Conservation (phyloP, 1,140 invertebrate genomes). For the Andrena cerasifolii region DNA sequence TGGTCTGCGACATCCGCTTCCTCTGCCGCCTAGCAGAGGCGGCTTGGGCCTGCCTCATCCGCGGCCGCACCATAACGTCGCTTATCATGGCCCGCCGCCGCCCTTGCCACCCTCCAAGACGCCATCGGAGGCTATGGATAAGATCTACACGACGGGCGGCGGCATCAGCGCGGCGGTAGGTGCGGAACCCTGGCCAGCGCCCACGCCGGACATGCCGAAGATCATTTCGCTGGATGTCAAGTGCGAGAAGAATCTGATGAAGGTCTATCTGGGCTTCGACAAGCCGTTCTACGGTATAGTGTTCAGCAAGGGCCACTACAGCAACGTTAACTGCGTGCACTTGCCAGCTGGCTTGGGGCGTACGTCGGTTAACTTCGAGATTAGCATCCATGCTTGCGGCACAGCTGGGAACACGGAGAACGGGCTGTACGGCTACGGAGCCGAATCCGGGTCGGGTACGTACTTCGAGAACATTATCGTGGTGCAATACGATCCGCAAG, state of each 20-base stretch:
- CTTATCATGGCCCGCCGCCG: slow-evolving; percentile 87
- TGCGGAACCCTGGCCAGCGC: slow-evolving; percentile 90
- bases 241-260: slow-evolving; percentile 97
- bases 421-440: slow-evolving; percentile 91
- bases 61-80: slow-evolving; percentile 82
- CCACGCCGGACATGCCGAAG: slow-evolving; percentile 93
- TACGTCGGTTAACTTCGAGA: slow-evolving; percentile 94
- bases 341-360: slow-evolving; percentile 93
- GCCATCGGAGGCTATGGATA: slow-evolving; percentile 84
- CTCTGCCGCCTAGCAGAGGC: slow-evolving; percentile 81
- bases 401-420: slow-evolving; percentile 95
- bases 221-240: slow-evolving; percentile 95
- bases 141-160: slow-evolving; percentile 80
- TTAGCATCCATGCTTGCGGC: slow-evolving; percentile 94
- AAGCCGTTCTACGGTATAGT: slow-evolving; percentile 97
- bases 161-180: slow-evolving; percentile 71
- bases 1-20: slow-evolving; percentile 82
- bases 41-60: slow-evolving; percentile 80
- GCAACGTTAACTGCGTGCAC: slow-evolving; percentile 95
- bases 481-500: slow-evolving; percentile 96
- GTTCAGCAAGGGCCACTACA: slow-evolving; percentile 96
- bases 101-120: slow-evolving; percentile 82
- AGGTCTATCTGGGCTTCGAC: slow-evolving; percentile 95
- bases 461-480: slow-evolving; percentile 98
- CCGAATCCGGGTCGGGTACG: slow-evolving; percentile 93